Conservation (phyloP, 2,113 vertebrate genomes). For the Pyxicephalus adspersus region DNA sequence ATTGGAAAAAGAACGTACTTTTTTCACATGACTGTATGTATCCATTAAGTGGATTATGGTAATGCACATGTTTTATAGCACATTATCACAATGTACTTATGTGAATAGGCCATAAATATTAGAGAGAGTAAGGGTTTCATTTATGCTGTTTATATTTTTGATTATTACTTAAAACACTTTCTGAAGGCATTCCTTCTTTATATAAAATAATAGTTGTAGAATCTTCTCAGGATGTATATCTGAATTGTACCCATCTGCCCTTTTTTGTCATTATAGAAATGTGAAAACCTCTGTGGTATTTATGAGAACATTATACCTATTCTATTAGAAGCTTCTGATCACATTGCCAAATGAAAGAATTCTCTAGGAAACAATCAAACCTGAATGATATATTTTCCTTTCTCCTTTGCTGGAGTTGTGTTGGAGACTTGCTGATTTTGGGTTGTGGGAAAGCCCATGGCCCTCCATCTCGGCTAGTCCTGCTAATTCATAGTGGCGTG, state of each 20-base stretch:
- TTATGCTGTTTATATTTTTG: too few species aligned
- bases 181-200: too few species aligned
- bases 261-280: background rate
- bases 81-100: too few species aligned
- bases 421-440: constrained; percentile 65
- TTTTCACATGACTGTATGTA: too few species aligned
- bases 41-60: too few species aligned
- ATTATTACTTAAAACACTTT: too few species aligned
- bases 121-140: too few species aligned
- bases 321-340: background rate
- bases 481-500: constrained; percentile 63
- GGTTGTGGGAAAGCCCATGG: constrained; percentile 62
- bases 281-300: background rate
- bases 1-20: too few species aligned
- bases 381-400: constrained; percentile 19
- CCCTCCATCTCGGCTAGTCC: constrained; percentile 28
- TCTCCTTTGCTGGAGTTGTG: constrained; percentile 55
- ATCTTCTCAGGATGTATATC: too few species aligned
- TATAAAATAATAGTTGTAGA: too few species aligned
- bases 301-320: constrained; percentile 3
- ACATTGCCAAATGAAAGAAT: constrained; percentile 9
- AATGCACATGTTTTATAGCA: too few species aligned
- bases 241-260: background rate
- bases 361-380: constrained; percentile 3
- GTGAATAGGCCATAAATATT: too few species aligned